Conservation (phyloP, 2,888 invertebrate genomes). For the Endotricha flammealis region DNA sequence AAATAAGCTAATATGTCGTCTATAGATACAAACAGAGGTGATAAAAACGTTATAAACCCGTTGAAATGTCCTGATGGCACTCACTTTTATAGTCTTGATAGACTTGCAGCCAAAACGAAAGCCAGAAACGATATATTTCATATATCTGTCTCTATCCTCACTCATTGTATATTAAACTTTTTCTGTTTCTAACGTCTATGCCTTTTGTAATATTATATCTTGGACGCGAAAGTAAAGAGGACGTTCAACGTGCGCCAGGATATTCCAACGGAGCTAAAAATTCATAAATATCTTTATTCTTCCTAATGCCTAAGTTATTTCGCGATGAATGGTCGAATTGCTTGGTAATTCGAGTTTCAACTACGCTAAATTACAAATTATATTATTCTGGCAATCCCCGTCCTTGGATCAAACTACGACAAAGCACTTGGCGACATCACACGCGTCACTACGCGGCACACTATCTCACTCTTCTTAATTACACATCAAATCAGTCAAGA, state of each 20-base stretch:
- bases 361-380: slow-evolving; percentile 68
- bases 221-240: slow-evolving; percentile 49
- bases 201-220: slow-evolving; percentile 13
- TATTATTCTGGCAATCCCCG: slow-evolving; percentile 63
- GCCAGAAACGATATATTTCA: slow-evolving; percentile 54
- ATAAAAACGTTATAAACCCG: slow-evolving; percentile 57
- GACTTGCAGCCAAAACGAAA: slow-evolving; percentile 40
- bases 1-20: slow-evolving; percentile 70
- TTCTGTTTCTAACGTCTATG: slow-evolving; percentile 17
- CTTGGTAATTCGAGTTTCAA: slow-evolving; percentile 70
- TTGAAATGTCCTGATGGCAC: slow-evolving; percentile 41
- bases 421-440: slow-evolving; percentile 61
- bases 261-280: slow-evolving; percentile 51
- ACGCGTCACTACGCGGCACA: slow-evolving; percentile 51
- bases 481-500: slow-evolving; percentile 64
- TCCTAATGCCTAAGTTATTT: slow-evolving; percentile 66
- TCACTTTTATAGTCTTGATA: slow-evolving; percentile 56
- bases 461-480: slow-evolving; percentile 66
- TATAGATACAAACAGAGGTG: slow-evolving; percentile 71
- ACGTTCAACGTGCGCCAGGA: slow-evolving; percentile 38
- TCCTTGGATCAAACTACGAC: slow-evolving; percentile 55
- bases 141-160: slow-evolving; percentile 47
- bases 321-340: slow-evolving; percentile 77
- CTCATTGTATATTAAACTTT: slow-evolving; percentile 22
- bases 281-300: slow-evolving; percentile 58